Conservation (phyloP, 2,888 invertebrate species). For the Leptogaster cylindrica region DNA sequence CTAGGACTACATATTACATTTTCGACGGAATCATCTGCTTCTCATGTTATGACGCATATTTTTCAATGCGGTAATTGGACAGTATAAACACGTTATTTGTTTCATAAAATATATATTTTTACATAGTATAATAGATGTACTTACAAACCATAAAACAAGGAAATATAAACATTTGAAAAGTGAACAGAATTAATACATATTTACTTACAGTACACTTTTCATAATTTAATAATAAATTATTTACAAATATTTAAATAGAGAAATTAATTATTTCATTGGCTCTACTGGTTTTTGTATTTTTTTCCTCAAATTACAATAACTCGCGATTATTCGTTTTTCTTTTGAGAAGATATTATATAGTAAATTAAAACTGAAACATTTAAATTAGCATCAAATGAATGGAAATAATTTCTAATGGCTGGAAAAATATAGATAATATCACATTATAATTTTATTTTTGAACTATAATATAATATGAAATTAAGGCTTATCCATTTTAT, state of each 20-base stretch:
- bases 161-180: slow-evolving; percentile 19
- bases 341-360: neutral
- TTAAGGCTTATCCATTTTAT: no score
- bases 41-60: no score
- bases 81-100: no score
- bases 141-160: slow-evolving; percentile 31
- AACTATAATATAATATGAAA: no score
- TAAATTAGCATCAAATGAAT: neutral
- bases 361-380: neutral
- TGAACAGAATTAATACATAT: slow-evolving; percentile 25
- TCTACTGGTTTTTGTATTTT: no score
- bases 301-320: neutral
- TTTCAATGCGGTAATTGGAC: no score
- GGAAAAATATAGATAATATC: no score
- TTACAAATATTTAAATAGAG: no score
- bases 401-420: neutral
- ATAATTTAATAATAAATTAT: slow-evolving; percentile 32
- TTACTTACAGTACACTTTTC: slow-evolving; percentile 21
- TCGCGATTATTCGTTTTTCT: neutral
- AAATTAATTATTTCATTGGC: no score
- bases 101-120: slow-evolving; percentile 27
- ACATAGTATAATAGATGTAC: slow-evolving; percentile 29
- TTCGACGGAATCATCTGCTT: no score
- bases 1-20: no score
- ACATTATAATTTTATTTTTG: no score